Conservation (phyloP, 2,797 vertebrate genomes). For the Lacerta viridis region DNA sequence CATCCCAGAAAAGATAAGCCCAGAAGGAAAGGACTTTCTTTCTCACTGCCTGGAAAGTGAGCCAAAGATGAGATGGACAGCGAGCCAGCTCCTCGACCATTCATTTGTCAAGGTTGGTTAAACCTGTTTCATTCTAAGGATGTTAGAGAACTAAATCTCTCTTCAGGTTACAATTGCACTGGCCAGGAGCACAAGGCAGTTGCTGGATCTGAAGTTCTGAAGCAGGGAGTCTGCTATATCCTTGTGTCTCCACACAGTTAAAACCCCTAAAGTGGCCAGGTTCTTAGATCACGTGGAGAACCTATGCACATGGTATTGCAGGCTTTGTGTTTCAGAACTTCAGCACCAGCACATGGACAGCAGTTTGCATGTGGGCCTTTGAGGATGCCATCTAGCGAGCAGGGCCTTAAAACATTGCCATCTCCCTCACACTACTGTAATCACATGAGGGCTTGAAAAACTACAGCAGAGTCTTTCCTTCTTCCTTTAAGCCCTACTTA, state of each 20-base stretch:
- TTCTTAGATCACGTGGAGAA: background rate
- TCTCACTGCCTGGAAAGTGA: conserved; percentile 97
- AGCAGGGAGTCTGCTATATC: background rate
- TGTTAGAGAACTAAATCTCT: background rate
- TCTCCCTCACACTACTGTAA: no score
- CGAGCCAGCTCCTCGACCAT: conserved; percentile 97
- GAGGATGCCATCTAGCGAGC: no score
- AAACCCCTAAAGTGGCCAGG: background rate
- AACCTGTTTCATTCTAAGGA: conserved; percentile 1
- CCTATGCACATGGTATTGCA: background rate
- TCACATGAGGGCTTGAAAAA: no score
- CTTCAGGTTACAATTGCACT: background rate
- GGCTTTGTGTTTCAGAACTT: background rate
- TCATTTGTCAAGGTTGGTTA: conserved; percentile 94
- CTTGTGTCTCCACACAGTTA: background rate
- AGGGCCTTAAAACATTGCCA: no score
- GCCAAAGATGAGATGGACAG: conserved; percentile 95
- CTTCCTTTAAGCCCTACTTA: no score
- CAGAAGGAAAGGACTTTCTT: conserved; percentile 97
- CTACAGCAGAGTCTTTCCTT: no score
- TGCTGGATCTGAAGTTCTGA: background rate
- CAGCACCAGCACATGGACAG: background rate
- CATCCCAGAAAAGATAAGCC: conserved; percentile 95
- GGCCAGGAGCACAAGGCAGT: background rate
- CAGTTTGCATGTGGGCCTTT: background rate